Evolutionary conservation across 2,888 invertebrate genomes (phyloP).

Genomic region (Ectropis crepuscularia): DNA sequence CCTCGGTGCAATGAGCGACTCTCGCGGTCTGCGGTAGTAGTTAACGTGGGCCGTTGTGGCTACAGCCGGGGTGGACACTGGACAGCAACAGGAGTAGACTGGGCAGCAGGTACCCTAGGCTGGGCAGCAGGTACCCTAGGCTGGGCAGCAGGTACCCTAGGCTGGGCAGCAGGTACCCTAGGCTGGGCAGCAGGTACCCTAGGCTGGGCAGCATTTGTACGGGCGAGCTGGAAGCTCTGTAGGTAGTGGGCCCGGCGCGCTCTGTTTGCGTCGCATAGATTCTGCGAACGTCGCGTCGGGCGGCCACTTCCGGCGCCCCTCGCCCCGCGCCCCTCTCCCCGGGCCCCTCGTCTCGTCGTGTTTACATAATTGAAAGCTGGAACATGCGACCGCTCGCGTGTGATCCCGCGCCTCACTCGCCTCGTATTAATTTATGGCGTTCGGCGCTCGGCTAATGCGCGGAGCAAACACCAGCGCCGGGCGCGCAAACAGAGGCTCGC

Average conservation of each 20-base stretch:
- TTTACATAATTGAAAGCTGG: conserved; percentile 21
- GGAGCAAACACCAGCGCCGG: conserved; percentile 56
- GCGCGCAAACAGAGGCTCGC: conserved; percentile 50
- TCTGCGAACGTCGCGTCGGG: conserved; percentile 57
- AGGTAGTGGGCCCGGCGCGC: conserved; percentile 4
- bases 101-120: no score
- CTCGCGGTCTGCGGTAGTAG: no score
- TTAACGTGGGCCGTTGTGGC: no score
- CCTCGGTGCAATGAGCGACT: no score
- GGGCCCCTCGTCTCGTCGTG: conserved; percentile 6
- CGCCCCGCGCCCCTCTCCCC: conserved; percentile 43
- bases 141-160: no score
- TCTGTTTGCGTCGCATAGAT: conserved; percentile 44
- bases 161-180: no score
- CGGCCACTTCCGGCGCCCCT: conserved; percentile 50
- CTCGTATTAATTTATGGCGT: conserved; percentile 59
- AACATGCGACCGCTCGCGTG: conserved; percentile 29
- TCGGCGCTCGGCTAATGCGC: conserved; percentile 59
- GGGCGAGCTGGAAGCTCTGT: background rate
- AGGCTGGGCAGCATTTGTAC: no score
- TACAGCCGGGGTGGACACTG: no score
- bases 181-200: no score
- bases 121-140: no score
- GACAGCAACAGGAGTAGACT: no score
- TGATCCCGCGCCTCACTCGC: conserved; percentile 31